Evolutionary conservation across 2,888 invertebrate species (phyloP).

Genomic region (Andrena trimmerana): DNA sequence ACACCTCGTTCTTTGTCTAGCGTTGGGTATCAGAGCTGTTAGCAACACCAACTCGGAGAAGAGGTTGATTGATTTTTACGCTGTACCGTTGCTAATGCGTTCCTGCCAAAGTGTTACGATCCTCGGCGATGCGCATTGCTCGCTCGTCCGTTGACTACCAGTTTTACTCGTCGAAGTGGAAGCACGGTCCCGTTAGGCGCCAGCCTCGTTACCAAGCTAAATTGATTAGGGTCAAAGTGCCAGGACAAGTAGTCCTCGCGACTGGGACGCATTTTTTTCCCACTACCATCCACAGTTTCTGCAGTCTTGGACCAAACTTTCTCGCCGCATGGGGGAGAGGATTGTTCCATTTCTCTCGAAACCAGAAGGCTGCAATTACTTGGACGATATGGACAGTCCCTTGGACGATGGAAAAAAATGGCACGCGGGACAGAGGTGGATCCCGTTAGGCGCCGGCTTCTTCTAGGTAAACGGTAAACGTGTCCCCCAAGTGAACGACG

Average conservation of each 20-base stretch:
- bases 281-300: neutral
- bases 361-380: too few species aligned
- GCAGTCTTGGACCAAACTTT: too few species aligned
- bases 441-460: conserved; percentile 63
- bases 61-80: neutral
- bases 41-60: neutral
- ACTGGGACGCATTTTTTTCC: neutral
- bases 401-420: conserved; percentile 35
- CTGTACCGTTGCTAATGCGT: conserved; percentile 22
- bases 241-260: conserved; percentile 6
- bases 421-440: conserved; percentile 32
- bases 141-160: conserved; percentile 17
- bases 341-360: neutral
- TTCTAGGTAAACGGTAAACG: conserved; percentile 57
- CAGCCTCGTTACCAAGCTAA: conserved; percentile 58
- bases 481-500: conserved; percentile 6
- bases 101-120: conserved; percentile 33
- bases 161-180: conserved; percentile 53
- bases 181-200: conserved; percentile 66
- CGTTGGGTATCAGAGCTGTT: neutral
- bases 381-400: neutral
- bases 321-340: too few species aligned
- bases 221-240: conserved; percentile 52
- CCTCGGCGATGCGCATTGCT: neutral
- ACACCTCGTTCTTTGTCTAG: neutral